Base-by-base conservation (phyloP, 2,888 invertebrate genomes). In the Caradrina clavipalpis region DNA sequence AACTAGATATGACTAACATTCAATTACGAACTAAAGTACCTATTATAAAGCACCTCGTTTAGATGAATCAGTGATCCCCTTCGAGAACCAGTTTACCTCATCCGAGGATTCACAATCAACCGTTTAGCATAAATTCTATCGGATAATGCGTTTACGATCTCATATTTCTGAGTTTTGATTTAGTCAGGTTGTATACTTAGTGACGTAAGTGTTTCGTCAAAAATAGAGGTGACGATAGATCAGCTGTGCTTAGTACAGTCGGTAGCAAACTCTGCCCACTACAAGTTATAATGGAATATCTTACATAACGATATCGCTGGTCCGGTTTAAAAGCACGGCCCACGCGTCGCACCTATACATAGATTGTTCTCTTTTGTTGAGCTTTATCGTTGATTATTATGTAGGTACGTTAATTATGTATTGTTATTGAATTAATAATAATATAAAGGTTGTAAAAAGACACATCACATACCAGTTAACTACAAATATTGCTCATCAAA, bases 181-280 rank as follows among this genome's bases (percentile, higher is more conserved):
- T 19, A 75, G 66, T 72, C 63, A 77, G 54, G 63, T 58, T 66
- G 65, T 76, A 67, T 78, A 76, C 71, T 78, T 77, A 83, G 76
- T 87, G 86, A 82, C 85, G 85, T 82, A 86, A 88, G 82, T 57
- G 42, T 53, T 70, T 85, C 78, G 86, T 86, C 84, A 81, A 90
- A 93, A 93, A 93, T 92, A 94, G 89, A 87, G 62, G 87, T 93
- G 93, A 93, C 91, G 88, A 76, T 74, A 81, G 66, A 76, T 85
- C 86, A 87, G 84, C 85, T 86, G 84, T 63, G 77, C 53, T 64
- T 10, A 19, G 54, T 76, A 51, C 19, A 56, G 59, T 55, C 74
- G 72, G 81, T 80, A 81, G 83, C 84, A 79, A 85, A 85, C 69
- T 81, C 76, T 81, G 75, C 92, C 91, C 89, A 92, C 91, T 78